Base-by-base conservation (phyloP, 2,113 vertebrate species). In the Podocnemis expansa region DNA sequence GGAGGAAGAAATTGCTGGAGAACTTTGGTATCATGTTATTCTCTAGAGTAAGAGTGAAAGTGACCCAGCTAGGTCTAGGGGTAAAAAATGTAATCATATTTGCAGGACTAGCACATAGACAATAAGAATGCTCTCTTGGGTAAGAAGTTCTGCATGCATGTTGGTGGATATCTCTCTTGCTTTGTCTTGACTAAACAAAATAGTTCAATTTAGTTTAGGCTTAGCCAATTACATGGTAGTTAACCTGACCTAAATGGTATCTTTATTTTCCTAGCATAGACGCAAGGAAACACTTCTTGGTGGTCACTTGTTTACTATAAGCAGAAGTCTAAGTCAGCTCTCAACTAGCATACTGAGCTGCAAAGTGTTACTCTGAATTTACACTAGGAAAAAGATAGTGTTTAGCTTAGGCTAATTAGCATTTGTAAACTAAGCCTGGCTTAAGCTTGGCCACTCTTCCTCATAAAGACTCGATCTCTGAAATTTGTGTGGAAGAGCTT, bases 11-110 rank as follows among this genome's bases (percentile, higher is more conserved):
- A n/a, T n/a, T n/a, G n/a, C n/a, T n/a, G n/a, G n/a, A n/a, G n/a
- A n/a, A n/a, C n/a, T n/a, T n/a, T n/a, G n/a, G n/a, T n/a, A 73
- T 43, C 38, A 24, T 4, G 41, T 83, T 89, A 73, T 79, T 24
- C 17, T 55, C 60, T 89, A 27, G 47, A 56, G 80, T 73, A 84
- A 85, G 70, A 90, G 82, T 89, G 82, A 92, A 82, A 90, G 4
- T 51, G 60, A 55, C 89, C 55, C 63, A 89, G 38, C 38, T 38
- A 80, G 54, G 19, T 9, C 56, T 60, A 60, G 56, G n/a, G 56
- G 13, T 60, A 29, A 60, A 63, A 31, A 78, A 81, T n/a, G 6
- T 78, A 87, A 82, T 89, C 24, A 8, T 11, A 45, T 41, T 83
- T 56, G 27, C 45, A 88, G 80, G 45, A 16, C 63, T 93, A 91